Conservation (phyloP, 2,113 vertebrate genomes). For the Alethe diademata region DNA sequence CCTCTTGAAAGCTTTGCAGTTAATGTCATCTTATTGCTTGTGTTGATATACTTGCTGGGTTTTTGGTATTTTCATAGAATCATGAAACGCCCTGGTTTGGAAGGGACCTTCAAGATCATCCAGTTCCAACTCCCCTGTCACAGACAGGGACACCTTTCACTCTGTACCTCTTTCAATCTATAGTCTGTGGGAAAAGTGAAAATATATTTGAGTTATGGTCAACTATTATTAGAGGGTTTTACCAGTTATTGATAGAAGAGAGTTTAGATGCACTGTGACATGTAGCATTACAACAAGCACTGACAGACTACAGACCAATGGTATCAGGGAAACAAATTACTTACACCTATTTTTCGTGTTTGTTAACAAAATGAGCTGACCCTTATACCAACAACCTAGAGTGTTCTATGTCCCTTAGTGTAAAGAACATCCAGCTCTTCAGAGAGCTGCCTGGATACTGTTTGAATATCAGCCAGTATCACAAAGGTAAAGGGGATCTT, state of each 20-base stretch:
- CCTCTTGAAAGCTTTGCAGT: not conserved
- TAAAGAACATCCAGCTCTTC: not conserved
- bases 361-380: not conserved
- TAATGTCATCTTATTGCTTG: not conserved
- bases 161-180: not conserved
- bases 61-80: not conserved
- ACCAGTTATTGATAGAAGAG: not conserved
- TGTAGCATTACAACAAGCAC: not conserved
- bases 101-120: not conserved
- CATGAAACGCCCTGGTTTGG: not conserved
- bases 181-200: not conserved
- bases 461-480: not conserved
- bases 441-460: not conserved
- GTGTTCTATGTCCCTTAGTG: not conserved
- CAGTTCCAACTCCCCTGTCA: not conserved
- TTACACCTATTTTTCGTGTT: not conserved
- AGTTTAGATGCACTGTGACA: not conserved
- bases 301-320: not conserved
- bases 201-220: not conserved
- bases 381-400: not conserved
- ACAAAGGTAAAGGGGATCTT: not conserved
- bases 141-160: not conserved
- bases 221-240: not conserved
- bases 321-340: not conserved
- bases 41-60: not conserved